Conservation (phyloP, 2,888 invertebrate species). For the Axea sp. region DNA sequence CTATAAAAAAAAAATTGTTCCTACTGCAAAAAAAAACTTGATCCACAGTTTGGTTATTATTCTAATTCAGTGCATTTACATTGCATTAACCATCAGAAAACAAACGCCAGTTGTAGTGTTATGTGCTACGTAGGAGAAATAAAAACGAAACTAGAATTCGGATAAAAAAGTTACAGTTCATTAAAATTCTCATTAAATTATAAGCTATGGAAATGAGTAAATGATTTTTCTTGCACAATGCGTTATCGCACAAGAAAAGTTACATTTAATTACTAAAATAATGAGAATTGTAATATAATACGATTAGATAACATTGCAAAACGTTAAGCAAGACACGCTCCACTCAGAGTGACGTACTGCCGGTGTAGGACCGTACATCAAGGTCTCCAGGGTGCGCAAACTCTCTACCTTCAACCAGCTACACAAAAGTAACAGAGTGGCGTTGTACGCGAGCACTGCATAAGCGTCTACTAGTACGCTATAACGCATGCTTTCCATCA, state of each 20-base stretch:
- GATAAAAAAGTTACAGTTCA: neutral
- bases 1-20: conserved; percentile 31
- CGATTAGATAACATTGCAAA: conserved; percentile 63
- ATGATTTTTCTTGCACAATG: conserved; percentile 6
- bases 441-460: conserved; percentile 52
- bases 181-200: neutral
- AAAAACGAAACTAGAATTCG: too few relatives aligned
- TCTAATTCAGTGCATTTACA: conserved; percentile 42
- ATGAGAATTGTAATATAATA: conserved; percentile 52
- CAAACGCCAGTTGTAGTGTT: too few relatives aligned
- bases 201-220: neutral
- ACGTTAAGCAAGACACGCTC: conserved; percentile 63
- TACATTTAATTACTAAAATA: conserved; percentile 47
- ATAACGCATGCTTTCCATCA: conserved; percentile 60
- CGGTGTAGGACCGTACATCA: conserved; percentile 67
- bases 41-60: conserved; percentile 35
- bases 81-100: conserved; percentile 7
- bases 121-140: too few relatives aligned
- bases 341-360: conserved; percentile 67
- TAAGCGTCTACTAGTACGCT: conserved; percentile 45
- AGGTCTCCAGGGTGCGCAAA: conserved; percentile 66
- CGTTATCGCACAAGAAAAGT: conserved; percentile 1
- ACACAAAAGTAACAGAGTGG: conserved; percentile 56
- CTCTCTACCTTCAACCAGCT: conserved; percentile 60
- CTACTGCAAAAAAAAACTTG: conserved; percentile 19